Percentiles rank a stretch among this genome's conserved stretches.
Evolutionary conservation across 2,113 vertebrate species (phyloP).

Genomic region (Hystrix cristata): DNA sequence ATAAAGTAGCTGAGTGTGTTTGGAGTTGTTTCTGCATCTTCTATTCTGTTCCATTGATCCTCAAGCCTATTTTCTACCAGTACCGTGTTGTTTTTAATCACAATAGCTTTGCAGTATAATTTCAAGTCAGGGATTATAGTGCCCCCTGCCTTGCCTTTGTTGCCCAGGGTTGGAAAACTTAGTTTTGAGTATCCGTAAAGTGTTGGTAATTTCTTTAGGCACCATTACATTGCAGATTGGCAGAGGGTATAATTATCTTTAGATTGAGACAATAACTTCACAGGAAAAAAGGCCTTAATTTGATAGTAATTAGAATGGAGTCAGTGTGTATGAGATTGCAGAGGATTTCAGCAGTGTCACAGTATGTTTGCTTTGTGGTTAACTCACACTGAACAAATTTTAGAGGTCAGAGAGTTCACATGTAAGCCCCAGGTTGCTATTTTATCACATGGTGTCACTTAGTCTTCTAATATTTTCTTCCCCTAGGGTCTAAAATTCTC

Average conservation of each 20-base stretch:
- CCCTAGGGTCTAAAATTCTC: background rate
- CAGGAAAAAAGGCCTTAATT: constrained; percentile 9
- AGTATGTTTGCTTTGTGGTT: constrained; percentile 22
- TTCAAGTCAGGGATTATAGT: too few species aligned
- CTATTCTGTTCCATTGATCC: too few species aligned
- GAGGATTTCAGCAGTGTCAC: background rate
- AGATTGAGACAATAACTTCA: background rate
- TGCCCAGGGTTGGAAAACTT: too few species aligned
- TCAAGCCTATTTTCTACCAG: too few species aligned
- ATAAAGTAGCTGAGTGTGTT: too few species aligned
- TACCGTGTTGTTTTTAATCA: too few species aligned
- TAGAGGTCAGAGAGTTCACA: constrained; percentile 1
- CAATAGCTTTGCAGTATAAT: too few species aligned
- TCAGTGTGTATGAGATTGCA: background rate
- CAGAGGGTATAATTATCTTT: constrained; percentile 10
- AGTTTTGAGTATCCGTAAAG: background rate
- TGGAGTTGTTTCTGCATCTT: too few species aligned
- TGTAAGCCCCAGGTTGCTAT: background rate
- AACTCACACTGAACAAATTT: background rate
- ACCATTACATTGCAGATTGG: background rate
- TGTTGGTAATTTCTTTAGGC: constrained; percentile 17
- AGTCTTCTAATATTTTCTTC: background rate
- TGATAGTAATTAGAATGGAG: background rate
- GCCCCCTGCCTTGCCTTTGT: too few species aligned
- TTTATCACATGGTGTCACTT: background rate